Conservation (phyloP, 2,113 vertebrate species). For the Trichechus manatus region DNA sequence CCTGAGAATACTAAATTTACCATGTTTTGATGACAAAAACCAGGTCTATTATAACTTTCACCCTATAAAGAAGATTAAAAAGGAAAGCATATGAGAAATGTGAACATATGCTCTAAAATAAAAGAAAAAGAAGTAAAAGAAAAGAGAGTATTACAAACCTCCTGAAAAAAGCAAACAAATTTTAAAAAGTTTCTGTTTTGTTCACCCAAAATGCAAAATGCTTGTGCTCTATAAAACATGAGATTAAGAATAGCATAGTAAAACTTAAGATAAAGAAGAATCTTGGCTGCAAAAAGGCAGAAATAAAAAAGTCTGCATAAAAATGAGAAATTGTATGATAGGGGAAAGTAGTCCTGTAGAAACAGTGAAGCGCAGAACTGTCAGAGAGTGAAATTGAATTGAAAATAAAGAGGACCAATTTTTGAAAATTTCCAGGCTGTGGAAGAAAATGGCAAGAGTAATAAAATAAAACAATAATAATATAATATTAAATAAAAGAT, state of each 20-base stretch:
- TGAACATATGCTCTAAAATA: neutral
- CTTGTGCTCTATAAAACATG: neutral
- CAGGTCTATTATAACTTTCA: neutral
- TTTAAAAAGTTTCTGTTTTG: constrained; percentile 6
- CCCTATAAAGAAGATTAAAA: neutral
- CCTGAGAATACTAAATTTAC: neutral
- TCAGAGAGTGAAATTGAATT: no score
- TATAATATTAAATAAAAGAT: no score
- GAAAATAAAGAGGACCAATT: no score
- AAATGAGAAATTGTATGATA: neutral
- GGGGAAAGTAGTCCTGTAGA: neutral
- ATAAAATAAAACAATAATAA: no score
- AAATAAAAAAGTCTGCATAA: neutral
- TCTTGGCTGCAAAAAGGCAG: neutral
- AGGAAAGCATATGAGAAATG: neutral
- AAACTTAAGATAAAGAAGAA: neutral
- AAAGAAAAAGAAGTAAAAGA: constrained; percentile 11
- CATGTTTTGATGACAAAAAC: neutral
- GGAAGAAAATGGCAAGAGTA: no score
- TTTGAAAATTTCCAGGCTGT: no score
- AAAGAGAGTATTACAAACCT: neutral
- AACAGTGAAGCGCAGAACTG: neutral
- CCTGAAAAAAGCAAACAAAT: neutral
- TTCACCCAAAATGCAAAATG: neutral
- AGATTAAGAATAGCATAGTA: neutral